Evolutionary conservation across 2,797 vertebrate genomes (phyloP), one percentile per base, ranked within the genome.

Genomic region (Diceros bicornis): DNA sequence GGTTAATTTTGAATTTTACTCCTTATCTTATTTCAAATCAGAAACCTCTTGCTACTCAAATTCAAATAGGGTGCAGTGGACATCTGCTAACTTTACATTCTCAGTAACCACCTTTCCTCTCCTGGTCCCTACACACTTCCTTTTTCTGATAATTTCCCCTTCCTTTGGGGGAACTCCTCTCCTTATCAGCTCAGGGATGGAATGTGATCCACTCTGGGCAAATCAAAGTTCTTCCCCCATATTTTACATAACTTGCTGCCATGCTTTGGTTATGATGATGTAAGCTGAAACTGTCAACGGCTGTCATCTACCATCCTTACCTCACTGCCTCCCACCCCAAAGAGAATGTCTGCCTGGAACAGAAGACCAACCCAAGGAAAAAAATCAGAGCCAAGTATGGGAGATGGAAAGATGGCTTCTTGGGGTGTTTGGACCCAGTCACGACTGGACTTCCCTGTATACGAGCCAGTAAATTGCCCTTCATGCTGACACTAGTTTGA

Each of bases 1-100:
- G 44, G 2, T 92, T 97, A 52, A 78, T 6, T 94, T 34, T 95
- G 52, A 97, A 91, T 68, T 86, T 97, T 50, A 88, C 5, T 96
- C 92, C 50, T 95, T 86, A 66, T 21, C 89, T 71, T 12, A 23
- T 81, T 50, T 57, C 74, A 87, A 68, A 5, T 72, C 0, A 83
- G 82, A 86, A 87, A 64, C 4, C 52, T 86, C 69, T 86, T 64
- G 69, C 44, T 90, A 88, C 37, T 83, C 55, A 87, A 77, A 78
- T 92, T 82, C 52, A 92, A 72, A 74, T 27, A 68, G 29, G 11
- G 47, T 89, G 2, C 84, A 88, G 87, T 16, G 27, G n/a, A 85
- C 20, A 59, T 25, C 4, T 44, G 13, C 61, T 72, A 68, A n/a
- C 41, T 92, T 86, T 29, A 4, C 68, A 55, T 91, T 88, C 72